Conservation (phyloP, 1,140 invertebrate species). For the Drosophila kohkoa region DNA sequence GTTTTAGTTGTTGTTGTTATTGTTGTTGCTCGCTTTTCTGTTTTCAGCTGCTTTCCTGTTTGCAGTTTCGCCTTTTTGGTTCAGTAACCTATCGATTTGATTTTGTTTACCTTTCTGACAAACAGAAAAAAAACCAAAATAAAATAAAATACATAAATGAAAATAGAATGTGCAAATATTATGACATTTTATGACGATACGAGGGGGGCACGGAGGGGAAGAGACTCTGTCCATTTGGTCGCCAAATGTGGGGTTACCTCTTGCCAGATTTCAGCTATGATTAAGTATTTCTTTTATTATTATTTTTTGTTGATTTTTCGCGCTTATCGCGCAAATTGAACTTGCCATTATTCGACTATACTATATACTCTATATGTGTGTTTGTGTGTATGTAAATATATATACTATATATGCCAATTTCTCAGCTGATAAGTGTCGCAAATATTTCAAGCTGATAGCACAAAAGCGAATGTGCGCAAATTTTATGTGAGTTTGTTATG, state of each 20-base stretch:
- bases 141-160: conserved; percentile 22
- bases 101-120: conserved; percentile 52
- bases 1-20: conserved; percentile 35
- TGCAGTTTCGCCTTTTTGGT: conserved; percentile 49
- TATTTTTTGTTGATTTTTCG: conserved; percentile 3
- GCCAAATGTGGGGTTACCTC: too few species aligned
- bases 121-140: conserved; percentile 6
- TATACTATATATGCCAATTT: conserved; percentile 1
- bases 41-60: conserved; percentile 36
- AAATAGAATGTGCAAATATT: conserved; percentile 34
- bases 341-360: not conserved
- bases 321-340: conserved; percentile 16
- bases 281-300: not conserved
- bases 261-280: conserved; percentile 5
- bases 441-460: conserved; percentile 10
- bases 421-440: conserved; percentile 10
- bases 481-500: not conserved
- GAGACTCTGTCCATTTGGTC: not conserved
- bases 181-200: conserved; percentile 13
- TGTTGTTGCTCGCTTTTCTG: conserved; percentile 12
- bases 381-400: not conserved
- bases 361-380: not conserved
- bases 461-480: not conserved
- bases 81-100: conserved; percentile 73
- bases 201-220: not conserved